Evolutionary conservation across 2,888 invertebrate genomes (phyloP).

Genomic region (Automeris io): DNA sequence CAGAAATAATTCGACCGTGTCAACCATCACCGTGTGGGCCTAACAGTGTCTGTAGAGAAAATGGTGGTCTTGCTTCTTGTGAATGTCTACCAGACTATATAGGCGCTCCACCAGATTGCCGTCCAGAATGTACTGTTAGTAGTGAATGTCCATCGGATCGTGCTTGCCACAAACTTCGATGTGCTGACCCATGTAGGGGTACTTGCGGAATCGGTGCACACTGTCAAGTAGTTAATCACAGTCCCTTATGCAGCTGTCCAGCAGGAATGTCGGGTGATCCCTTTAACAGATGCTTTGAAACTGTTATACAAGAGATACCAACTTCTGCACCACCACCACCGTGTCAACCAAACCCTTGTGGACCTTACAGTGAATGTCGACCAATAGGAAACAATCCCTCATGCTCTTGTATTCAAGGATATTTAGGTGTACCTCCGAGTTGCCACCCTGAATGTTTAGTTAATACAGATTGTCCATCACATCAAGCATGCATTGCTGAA

Average conservation of each 20-base stretch:
- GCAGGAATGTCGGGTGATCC: slow-evolving; percentile 81
- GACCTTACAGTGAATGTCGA: slow-evolving; percentile 87
- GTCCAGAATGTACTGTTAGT: slow-evolving; percentile 86
- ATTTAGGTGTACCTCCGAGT: slow-evolving; percentile 86
- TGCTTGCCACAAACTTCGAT: slow-evolving; percentile 87
- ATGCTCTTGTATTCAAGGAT: slow-evolving; percentile 85
- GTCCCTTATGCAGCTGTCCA: slow-evolving; percentile 86
- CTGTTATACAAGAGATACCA: slow-evolving; percentile 28
- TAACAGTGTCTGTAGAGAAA: slow-evolving; percentile 85
- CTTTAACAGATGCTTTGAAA: slow-evolving; percentile 74
- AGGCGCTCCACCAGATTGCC: slow-evolving; percentile 84
- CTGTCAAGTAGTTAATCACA: slow-evolving; percentile 88
- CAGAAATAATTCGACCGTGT: slow-evolving; percentile 78
- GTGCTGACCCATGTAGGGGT: slow-evolving; percentile 86
- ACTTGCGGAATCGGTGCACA: slow-evolving; percentile 83
- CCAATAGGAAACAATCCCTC: slow-evolving; percentile 83
- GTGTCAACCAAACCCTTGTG: slow-evolving; percentile 88
- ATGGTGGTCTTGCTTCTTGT: slow-evolving; percentile 84
- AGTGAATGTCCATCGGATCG: slow-evolving; percentile 85
- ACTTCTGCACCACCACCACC: slow-evolving; percentile 62
- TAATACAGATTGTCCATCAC: slow-evolving; percentile 87
- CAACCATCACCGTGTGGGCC: slow-evolving; percentile 86
- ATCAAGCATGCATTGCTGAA: slow-evolving; percentile 87
- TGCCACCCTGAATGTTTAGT: slow-evolving; percentile 91
- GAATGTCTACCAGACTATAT: slow-evolving; percentile 82